Percentiles rank a stretch among this genome's conserved stretches.
Conservation (phyloP, 2,113 vertebrate genomes). For the Leucoraja erinaceus region DNA sequence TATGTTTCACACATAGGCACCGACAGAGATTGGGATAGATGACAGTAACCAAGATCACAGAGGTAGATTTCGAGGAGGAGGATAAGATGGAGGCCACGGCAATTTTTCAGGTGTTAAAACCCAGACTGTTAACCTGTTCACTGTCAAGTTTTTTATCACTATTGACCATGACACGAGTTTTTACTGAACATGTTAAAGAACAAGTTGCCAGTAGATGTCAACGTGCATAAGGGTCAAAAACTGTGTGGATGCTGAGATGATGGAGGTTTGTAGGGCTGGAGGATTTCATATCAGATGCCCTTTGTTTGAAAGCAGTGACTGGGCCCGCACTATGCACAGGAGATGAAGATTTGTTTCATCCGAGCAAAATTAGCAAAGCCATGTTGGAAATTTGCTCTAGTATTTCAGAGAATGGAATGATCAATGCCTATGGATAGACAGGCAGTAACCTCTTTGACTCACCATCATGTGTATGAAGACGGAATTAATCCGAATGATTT, state of each 20-base stretch:
- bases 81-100: too few species aligned
- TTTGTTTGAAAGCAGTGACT: neutral
- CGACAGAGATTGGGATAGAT: neutral
- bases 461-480: neutral
- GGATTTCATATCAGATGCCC: neutral
- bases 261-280: neutral
- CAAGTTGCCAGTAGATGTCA: neutral
- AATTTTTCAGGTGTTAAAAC: too few species aligned
- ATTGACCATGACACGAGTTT: too few species aligned
- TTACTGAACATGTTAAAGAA: too few species aligned
- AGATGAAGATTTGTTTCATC: neutral
- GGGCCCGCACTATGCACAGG: neutral
- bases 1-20: neutral
- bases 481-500: neutral
- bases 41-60: neutral
- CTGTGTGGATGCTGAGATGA: neutral
- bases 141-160: too few species aligned
- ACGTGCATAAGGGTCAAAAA: neutral
- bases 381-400: neutral
- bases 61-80: neutral
- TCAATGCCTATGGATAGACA: neutral
- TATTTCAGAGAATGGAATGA: neutral
- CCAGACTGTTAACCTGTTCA: too few species aligned
- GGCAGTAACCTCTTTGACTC: neutral
- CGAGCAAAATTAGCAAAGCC: neutral